phyloP scores from a whole-genome alignment of 2,797 vertebrate species.

The Spheniscus humboldti region DNA sequence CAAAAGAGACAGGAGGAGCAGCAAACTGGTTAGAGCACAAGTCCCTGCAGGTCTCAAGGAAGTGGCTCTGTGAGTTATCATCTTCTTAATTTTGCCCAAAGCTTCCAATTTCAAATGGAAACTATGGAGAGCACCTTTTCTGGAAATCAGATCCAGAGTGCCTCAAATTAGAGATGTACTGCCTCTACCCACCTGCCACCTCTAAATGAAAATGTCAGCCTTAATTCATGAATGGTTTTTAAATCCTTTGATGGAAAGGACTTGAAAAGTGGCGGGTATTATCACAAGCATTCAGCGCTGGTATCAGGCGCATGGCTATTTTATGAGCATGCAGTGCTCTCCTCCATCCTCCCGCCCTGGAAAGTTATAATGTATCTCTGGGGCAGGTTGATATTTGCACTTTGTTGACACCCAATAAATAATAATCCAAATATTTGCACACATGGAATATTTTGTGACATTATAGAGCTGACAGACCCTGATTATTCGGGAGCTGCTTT shows the following conservation, averaged over 20 bases:
- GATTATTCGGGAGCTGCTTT: conserved; percentile 39
- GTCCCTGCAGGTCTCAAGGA: not conserved
- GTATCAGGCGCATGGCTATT: not conserved
- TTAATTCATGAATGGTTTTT: conserved; percentile 28
- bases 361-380: conserved; percentile 35
- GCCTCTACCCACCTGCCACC: not conserved
- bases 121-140: not conserved
- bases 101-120: not conserved
- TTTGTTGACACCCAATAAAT: conserved; percentile 60
- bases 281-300: not conserved
- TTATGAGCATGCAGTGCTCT: conserved; percentile 3
- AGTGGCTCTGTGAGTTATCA: not conserved
- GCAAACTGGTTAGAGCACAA: not conserved
- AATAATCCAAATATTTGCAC: conserved; percentile 66
- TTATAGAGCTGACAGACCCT: conserved; percentile 53
- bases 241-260: conserved; percentile 44
- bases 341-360: not conserved
- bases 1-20: not conserved
- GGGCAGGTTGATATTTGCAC: conserved; percentile 58
- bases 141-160: not conserved
- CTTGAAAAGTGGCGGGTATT: conserved; percentile 33
- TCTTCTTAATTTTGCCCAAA: not conserved
- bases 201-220: conserved; percentile 55
- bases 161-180: conserved; percentile 11
- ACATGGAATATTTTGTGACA: conserved; percentile 63